Conservation (phyloP, 2,888 invertebrate genomes). For the Dicycla oo region DNA sequence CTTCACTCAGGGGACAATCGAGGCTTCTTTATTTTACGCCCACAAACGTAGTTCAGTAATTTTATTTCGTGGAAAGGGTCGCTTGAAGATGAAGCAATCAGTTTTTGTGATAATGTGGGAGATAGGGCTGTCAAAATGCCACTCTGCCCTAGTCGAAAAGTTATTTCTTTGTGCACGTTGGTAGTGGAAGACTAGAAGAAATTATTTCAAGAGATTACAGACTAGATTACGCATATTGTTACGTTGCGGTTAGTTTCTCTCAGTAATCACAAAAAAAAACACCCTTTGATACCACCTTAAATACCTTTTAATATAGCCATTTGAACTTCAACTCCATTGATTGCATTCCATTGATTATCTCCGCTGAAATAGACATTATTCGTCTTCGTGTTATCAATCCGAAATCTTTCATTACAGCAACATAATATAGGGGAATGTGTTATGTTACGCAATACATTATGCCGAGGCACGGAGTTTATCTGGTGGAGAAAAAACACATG, state of each 20-base stretch:
- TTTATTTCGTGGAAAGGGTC: conserved; percentile 23
- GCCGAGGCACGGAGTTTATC: conserved; percentile 29
- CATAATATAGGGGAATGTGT: conserved; percentile 8
- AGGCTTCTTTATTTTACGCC: conserved; percentile 48
- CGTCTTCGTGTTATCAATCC: conserved; percentile 7
- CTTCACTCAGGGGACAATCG: conserved; percentile 27
- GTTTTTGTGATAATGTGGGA: conserved; percentile 15
- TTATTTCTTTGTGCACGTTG: conserved; percentile 10
- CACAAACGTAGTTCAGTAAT: conserved; percentile 28
- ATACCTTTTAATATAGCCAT: not conserved
- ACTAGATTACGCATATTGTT: not conserved
- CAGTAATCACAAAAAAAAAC: not conserved
- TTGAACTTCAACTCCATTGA: not conserved
- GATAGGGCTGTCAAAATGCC: conserved; percentile 30
- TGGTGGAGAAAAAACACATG: conserved; percentile 37
- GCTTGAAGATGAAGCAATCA: conserved; percentile 1
- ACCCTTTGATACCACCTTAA: no score
- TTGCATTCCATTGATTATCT: no score
- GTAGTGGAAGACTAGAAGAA: not conserved
- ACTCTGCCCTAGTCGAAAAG: conserved; percentile 7
- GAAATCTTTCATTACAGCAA: conserved; percentile 19
- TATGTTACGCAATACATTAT: conserved; percentile 35
- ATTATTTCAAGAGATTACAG: not conserved
- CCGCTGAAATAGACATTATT: conserved; percentile 2
- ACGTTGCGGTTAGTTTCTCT: not conserved